Base-by-base conservation (phyloP, 2,888 invertebrate genomes). In the Marronus borbonicus region DNA sequence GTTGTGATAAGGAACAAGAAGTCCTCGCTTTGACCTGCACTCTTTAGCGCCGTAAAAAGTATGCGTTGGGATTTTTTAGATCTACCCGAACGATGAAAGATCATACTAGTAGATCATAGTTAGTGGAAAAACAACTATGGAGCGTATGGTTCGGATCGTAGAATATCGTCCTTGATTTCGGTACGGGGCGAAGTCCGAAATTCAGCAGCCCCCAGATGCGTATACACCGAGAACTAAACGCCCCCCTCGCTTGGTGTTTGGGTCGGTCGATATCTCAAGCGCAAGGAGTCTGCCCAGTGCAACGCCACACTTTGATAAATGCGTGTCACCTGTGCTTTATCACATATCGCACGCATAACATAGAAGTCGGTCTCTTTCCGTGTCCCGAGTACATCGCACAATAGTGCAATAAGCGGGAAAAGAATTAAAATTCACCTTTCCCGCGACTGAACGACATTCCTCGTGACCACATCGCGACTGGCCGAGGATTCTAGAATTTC, bases 211-310 rank as follows among this genome's bases (percentile, higher is more conserved):
- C 78, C 76, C 60, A 31, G 77, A 65, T 52, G 70, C 50, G 68
- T 44, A 36, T 36, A 64, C 31, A n/a, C 52, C 14, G 28, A 24
- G 52, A 17, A 68, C 28, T 68, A 52, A 24, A 44, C 39, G 28
- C 60, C 72, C 60, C 72, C 72, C 58, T 55, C 72, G 58, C 10
- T 58, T 20, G 20, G 55, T 20, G 55, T 20, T 17, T 52, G 3
- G n/a, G 65, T 49, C 80, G 84, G 83, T 85, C 84, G 84, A 84
- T 84, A 85, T 78, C 72, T 39, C 81, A 58, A 76, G 79, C 60
- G 81, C 82, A 80, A 84, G 84, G 84, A 68, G 52, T 83, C 77
- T 84, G 84, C 85, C 82, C 84, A 84, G 83, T 82, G 82, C 70
- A 81, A 80, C 78, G 78, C 79, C 76, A 81, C 82, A 52, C 77